These are phyloP conservation scores for Falco peregrinus DNA, from an alignment of 2,797 vertebrate species.

Conservation along the genomic window DNA sequence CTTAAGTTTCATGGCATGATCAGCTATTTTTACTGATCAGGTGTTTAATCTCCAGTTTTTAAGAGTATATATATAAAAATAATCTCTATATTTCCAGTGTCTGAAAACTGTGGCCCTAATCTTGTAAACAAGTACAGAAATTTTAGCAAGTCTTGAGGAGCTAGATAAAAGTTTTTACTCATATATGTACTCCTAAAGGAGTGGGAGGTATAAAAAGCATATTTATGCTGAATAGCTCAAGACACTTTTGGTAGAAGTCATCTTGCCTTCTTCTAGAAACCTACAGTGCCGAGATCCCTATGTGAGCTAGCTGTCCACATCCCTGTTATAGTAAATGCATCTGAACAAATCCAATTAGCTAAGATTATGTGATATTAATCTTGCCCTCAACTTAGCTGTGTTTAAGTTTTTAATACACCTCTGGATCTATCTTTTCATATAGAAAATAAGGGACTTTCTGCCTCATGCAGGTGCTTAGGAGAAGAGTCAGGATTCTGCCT, in stretches of 20 bases:
- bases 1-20: not conserved
- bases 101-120: not conserved
- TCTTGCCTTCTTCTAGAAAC: not conserved
- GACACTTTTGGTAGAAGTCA: not conserved
- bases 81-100: not conserved
- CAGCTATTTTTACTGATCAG: not conserved
- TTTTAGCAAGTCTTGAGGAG: not conserved
- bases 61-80: not conserved
- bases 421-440: not conserved
- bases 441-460: not conserved
- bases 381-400: not conserved
- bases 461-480: not conserved
- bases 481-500: not conserved
- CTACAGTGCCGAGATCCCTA: not conserved
- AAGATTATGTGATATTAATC: not conserved
- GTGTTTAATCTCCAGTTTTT: not conserved
- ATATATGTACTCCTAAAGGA: not conserved
- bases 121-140: not conserved
- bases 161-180: not conserved
- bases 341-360: not conserved
- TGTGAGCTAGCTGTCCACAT: not conserved
- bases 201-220: not conserved
- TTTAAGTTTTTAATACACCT: not conserved
- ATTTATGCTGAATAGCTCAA: not conserved
- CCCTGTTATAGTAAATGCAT: not conserved